Base-by-base conservation (phyloP, 2,113 vertebrate genomes). In the Chunga burmeisteri region DNA sequence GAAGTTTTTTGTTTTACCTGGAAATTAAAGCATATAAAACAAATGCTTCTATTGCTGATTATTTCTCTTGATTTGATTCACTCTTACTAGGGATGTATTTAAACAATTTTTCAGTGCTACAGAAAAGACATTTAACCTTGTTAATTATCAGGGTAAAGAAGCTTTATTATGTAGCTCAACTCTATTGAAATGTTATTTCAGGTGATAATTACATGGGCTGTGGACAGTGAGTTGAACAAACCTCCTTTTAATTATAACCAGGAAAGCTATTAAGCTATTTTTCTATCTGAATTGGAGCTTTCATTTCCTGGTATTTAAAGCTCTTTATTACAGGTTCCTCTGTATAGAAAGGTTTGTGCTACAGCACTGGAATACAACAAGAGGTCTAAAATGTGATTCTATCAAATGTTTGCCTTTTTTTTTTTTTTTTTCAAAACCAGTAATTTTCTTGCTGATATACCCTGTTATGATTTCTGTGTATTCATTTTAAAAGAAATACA, bases 201-300 rank as follows among this genome's bases (percentile, higher is more conserved):
- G 56, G 30, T 67, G 53, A 38, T 90, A 96, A 92, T 93, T 83
- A 71, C 36, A 81, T 65, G 32, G 52, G 75, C 34, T 82, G 17
- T 53, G 65, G 88, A 89, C 46, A 87, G 53, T 72, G 34, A 90
- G 30, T 62, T 68, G 74, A 56, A 65, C 56, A 81, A 95, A 85
- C 19, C 20, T 91, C 18, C n/a, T 90, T 95, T 90, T 85, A 92
- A 82, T 93, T 96, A 82, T 53, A 88, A 82, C n/a, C 21, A 27
- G 32, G 25, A 96, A 95, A 92, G 30, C 20, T 34, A 65, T 53
- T 68, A 84, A 85, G 30, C 15, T 58, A 63, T 93, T 88, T 83
- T 56, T 85, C 25, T 61, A 7, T 81, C 89, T 70, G n/a, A 93
- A 53, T 30, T 62, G 12, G 9, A 94, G 25, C 38, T 84, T 86